phyloP scores from a whole-genome alignment of 2,797 vertebrate species.

The Rhinogobio ventralis region DNA sequence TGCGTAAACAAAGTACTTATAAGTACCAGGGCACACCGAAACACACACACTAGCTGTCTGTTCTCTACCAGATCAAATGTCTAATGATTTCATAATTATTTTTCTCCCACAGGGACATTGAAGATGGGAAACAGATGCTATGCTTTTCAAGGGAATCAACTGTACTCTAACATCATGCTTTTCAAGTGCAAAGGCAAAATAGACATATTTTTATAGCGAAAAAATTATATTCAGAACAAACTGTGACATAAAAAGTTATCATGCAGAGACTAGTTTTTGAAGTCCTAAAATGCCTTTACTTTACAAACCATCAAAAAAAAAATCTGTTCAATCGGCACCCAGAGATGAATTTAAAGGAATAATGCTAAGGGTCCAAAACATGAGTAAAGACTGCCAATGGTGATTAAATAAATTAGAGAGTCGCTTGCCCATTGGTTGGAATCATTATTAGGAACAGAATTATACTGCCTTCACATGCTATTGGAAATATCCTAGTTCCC shows the following conservation, averaged over 20 bases:
- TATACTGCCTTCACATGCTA: no score
- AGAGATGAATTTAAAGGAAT: neutral
- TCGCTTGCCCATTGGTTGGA: neutral
- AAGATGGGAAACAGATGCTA: slow-evolving; percentile 33
- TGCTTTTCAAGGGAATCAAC: slow-evolving; percentile 5
- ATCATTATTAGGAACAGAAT: neutral
- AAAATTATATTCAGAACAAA: neutral
- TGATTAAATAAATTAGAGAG: neutral
- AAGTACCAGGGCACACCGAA: neutral
- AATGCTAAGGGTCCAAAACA: neutral
- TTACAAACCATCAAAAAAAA: neutral
- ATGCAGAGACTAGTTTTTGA: neutral
- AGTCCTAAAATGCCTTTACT: neutral
- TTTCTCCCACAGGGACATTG: slow-evolving; percentile 10
- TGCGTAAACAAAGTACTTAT: neutral
- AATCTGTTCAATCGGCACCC: no score
- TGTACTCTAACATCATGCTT: neutral
- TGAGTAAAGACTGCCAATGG: neutral
- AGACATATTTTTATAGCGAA: neutral
- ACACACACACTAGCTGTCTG: neutral
- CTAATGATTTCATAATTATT: slow-evolving; percentile 23
- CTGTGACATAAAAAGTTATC: neutral
- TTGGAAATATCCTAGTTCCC: no score
- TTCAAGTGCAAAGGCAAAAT: neutral
- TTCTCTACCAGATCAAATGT: slow-evolving; percentile 4